Base-by-base conservation (phyloP, 2,113 vertebrate genomes). In the Pagrus major region DNA sequence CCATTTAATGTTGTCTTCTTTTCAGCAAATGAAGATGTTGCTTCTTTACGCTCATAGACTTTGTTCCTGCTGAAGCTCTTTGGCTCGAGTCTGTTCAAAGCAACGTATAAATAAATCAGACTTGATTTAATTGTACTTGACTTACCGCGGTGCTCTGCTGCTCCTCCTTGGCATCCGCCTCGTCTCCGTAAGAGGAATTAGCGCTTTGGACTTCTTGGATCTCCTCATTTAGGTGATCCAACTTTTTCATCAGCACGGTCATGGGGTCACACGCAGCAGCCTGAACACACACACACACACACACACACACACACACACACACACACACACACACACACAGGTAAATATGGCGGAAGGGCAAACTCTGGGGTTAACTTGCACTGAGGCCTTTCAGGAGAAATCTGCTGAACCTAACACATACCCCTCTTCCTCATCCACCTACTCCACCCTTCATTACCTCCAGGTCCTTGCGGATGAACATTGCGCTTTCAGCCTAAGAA, bases 241-340 rank as follows among this genome's bases (percentile, higher is more conserved):
- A 81, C 78, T 95, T 96, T 86, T 93, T 94, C 93, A 94, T 94
- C 78, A 96, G 90, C 82, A 91, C 89, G 21, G 84, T 92, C 95
- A 96, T 94, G 78, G 96, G 95, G 61, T 94, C 93, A 78, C 93
- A 89, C 63, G 78, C 93, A 64, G 86, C 78, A 70, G 84, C 61
- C 82, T 84, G 60, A 73, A 76, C 37, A 81, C 60, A 81, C 2
- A 70, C 9, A 55, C 42, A 88, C 54, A 46, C 27, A 58, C 52
- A 69, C 11, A 54, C 33, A 87, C 49, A 33, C 63, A 47, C 25
- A 64, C n/a, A 76, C 37, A 81, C 60, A 81, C 2, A 70, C 9
- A 55, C 42, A 88, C 54, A 46, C 27, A 58, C 52, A 69, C 11
- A 54, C 33, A 87, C 49, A 33, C 63, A 47, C 25, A 64, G 27